Conservation (phyloP, 2,888 invertebrate genomes). For the Luperina nickerlii region DNA sequence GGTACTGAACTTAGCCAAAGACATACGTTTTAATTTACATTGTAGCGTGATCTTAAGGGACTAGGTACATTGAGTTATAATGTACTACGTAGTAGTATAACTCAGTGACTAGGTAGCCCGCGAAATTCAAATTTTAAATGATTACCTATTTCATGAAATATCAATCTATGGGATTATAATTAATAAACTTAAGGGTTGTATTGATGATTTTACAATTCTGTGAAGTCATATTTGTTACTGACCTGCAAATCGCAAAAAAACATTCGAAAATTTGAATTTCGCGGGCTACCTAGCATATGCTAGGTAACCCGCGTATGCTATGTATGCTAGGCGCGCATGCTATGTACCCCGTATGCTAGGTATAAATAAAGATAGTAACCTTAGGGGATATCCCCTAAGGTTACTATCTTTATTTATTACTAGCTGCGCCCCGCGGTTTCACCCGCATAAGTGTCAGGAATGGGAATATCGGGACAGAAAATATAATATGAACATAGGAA, state of each 20-base stretch:
- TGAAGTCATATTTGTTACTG: neutral
- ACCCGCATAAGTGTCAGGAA: no score
- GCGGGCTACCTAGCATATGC: no score
- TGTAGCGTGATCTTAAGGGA: neutral
- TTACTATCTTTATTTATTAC: neutral
- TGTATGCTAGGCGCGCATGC: no score
- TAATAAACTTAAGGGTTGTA: neutral
- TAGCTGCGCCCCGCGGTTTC: no score
- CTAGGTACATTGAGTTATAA: no score
- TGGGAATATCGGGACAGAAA: no score
- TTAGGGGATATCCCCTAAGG: no score
- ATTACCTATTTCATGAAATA: neutral
- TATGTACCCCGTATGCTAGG: no score
- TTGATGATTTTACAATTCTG: neutral
- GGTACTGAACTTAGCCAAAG: slow-evolving; percentile 3
- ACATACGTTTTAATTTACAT: slow-evolving; percentile 4
- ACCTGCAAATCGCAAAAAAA: neutral
- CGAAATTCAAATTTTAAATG: neutral
- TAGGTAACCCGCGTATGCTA: no score
- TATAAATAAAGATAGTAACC: no score
- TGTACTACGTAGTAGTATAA: no score
- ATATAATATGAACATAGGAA: no score
- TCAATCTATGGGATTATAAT: neutral
- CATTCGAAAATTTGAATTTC: neutral
- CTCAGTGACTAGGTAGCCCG: neutral